Conservation (phyloP, 1,140 invertebrate genomes). For the Hylyphantes graminicola region DNA sequence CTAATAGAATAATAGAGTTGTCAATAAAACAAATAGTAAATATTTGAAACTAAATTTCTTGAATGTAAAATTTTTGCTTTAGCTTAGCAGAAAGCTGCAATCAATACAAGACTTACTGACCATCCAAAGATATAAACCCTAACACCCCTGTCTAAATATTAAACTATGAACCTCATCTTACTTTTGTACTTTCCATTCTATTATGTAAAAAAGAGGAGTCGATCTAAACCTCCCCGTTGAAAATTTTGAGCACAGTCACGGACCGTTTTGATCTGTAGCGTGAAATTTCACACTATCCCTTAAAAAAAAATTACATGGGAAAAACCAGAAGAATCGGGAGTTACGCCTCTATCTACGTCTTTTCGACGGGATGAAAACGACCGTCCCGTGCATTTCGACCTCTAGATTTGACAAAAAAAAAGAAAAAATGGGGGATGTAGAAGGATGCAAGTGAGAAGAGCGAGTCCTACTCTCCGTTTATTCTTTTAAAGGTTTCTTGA, state of each 20-base stretch:
- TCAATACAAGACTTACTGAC: no score
- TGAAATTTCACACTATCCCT: conserved; percentile 38
- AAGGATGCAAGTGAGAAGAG: conserved; percentile 32
- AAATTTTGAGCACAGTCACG: conserved; percentile 51
- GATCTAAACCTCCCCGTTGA: conserved; percentile 38
- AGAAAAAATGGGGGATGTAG: conserved; percentile 49
- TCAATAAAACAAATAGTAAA: no score
- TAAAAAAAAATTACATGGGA: conserved; percentile 45
- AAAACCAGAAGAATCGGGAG: background rate
- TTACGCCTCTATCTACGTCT: no score
- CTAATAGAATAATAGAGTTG: no score
- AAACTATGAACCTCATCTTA: conserved; percentile 36
- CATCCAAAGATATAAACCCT: background rate
- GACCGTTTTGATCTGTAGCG: conserved; percentile 46
- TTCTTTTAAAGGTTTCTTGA: conserved; percentile 47
- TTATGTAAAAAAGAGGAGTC: conserved; percentile 48
- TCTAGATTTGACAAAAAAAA: conserved; percentile 16
- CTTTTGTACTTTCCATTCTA: conserved; percentile 50
- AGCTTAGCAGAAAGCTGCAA: no score
- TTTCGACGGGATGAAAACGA: no score
- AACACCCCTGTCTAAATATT: background rate
- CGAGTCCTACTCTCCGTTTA: conserved; percentile 38
- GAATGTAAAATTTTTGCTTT: no score
- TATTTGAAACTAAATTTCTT: no score
- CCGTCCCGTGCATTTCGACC: background rate